phyloP scores from a whole-genome alignment of 2,888 invertebrate species.

The Sarcophaga subvicina region DNA sequence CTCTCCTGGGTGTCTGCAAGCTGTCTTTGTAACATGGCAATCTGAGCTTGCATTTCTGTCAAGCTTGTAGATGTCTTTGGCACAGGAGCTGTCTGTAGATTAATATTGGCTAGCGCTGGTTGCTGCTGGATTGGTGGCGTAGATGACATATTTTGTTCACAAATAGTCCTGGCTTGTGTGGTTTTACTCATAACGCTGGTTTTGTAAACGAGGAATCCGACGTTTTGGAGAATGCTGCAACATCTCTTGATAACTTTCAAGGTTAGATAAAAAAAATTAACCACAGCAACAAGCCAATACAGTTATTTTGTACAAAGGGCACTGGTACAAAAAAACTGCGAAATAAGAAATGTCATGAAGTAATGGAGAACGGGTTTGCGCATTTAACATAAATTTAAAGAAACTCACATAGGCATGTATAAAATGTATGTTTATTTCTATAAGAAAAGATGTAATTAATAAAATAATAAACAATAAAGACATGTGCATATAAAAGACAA shows the following conservation, averaged over 20 bases:
- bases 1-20: constrained; percentile 23
- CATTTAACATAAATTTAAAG: too few relatives aligned
- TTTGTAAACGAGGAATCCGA: neutral
- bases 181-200: constrained; percentile 11
- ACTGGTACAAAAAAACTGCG: constrained; percentile 5
- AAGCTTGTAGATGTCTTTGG: neutral
- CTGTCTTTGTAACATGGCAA: constrained; percentile 24
- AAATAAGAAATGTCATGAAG: constrained; percentile 7
- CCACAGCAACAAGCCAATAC: neutral
- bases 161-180: neutral
- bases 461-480: too few relatives aligned
- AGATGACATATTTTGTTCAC: constrained; percentile 1
- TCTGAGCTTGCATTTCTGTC: neutral
- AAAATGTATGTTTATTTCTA: too few relatives aligned
- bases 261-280: neutral
- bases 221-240: neutral
- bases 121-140: neutral
- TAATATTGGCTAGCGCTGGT: neutral
- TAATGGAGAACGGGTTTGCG: too few relatives aligned
- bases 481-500: too few relatives aligned
- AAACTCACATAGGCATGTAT: too few relatives aligned
- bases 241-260: neutral
- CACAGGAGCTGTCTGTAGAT: neutral
- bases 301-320: neutral
- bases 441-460: too few relatives aligned